Base-by-base conservation (phyloP, 2,797 vertebrate genomes). In the Phylloscopus collybita region DNA sequence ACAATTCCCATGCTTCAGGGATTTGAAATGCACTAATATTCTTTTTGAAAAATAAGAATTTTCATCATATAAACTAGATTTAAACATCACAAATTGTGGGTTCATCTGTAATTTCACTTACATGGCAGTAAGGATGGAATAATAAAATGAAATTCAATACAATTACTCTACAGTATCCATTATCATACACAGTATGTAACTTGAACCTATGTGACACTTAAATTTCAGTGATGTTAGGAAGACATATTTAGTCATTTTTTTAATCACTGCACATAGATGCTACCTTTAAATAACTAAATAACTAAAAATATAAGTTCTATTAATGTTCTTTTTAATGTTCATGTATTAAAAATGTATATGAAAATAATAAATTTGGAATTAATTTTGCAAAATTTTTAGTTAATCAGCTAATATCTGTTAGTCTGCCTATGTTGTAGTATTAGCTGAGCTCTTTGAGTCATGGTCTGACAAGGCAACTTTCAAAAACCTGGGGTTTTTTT, bases 21-120 rank as follows among this genome's bases (percentile, higher is more conserved):
- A 76, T 67, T 30, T 92, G 29, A 93, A 85, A 60, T 53, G 30
- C 10, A 59, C 15, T 64, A 71, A 82, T 74, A 32, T 81, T 65
- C 22, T 56, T 4, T 80, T 60, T 6, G 20, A 86, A 95, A 95
- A 95, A 62, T 20, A 80, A 73, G 29, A 60, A 86, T 36, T 87
- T 47, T 54, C 11, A 21, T 62, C 2, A 65, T 40, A 45, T 5
- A 60, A 51, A 53, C 26, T 20, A 80, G 15, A 60, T 45, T 73
- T 51, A 66, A 75, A 16, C 3, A 49, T 65, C 49, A 49, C 59
- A 83, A 86, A 53, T 75, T 80, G 17, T 49, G 11, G 5, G 12
- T 85, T 25, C 13, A 6, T 32, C 17, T 57, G 16, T 75, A 80
- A 90, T 91, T 49, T 57, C 42, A 61, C 60, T 76, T 84, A 60